Base-by-base conservation (phyloP, 1,140 invertebrate species). In the Cydia strobilella region DNA sequence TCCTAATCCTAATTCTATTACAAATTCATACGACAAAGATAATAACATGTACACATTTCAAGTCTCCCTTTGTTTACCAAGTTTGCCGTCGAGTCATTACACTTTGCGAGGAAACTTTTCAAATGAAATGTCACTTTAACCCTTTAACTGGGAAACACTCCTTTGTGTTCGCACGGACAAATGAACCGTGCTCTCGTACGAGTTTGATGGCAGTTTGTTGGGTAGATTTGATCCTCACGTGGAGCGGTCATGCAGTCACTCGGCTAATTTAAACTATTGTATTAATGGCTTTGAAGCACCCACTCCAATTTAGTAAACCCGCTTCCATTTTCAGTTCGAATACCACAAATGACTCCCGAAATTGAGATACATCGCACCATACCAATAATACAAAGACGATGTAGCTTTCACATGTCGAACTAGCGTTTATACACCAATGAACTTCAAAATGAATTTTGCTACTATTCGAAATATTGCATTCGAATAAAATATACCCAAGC, bases 101-200 rank as follows among this genome's bases (percentile, higher is more conserved):
- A 69, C 65, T 69, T 69, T 69, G 35, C 27, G 65, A 69, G 65
- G 27, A 69, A 69, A 69, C 65, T 69, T 69, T 69, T 69, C 65
- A 69, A 69, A 69, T 69, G 65, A 42, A 69, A 69, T 69, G 65
- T 69, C 65, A 69, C 65, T 69, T 69, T 69, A 69, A 69, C 65
- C 65, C 65, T 69, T 69, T 69, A n/a, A 13, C 6, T 69, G 27
- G 63, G 42, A 6, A 31, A 69, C 27, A 69, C 65, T 69, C 65
- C 65, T 69, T 69, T 69, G 65, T 69, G 27, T 18, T 69, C 65
- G 27, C 31, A 35, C n/a, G 31, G 18, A 69, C 31, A 66, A 66
- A 66, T 66, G 65, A 69, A 69, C 65, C 65, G 18, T 69, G 65
- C 65, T 69, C 23, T 18, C 31, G 35, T 42, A 42, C 18, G 35